A percentile compares a stretch with the other conserved stretches of the same genome.
Evolutionary conservation across 2,113 vertebrate genomes (phyloP).

Genomic region (Toxotes jaculatrix): DNA sequence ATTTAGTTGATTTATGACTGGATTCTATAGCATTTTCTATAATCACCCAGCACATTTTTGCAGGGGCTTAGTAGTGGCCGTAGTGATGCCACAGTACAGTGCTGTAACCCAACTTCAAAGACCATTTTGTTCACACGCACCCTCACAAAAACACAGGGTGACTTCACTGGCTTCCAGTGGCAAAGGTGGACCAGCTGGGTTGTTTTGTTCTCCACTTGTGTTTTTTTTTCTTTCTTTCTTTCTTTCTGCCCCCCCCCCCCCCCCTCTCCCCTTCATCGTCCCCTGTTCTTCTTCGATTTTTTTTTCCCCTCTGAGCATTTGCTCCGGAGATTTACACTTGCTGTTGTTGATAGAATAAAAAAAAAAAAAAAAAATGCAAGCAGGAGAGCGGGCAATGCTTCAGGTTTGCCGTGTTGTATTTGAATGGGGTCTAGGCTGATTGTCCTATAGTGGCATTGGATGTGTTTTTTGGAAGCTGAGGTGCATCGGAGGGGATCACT

Average conservation of each 20-base stretch:
- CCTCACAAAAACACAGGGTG: slow-evolving; percentile 79
- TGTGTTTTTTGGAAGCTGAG: slow-evolving; percentile 83
- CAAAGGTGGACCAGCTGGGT: slow-evolving; percentile 84
- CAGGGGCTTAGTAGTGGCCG: slow-evolving; percentile 83
- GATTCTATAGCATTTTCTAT: slow-evolving; percentile 82
- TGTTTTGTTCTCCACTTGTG: slow-evolving; percentile 78
- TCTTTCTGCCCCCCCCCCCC: slow-evolving; percentile 37
- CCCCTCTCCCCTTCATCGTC: slow-evolving; percentile 58
- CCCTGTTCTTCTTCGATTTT: slow-evolving; percentile 56
- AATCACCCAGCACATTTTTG: slow-evolving; percentile 84
- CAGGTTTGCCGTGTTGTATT: slow-evolving; percentile 74
- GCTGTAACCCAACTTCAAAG: slow-evolving; percentile 85
- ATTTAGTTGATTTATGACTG: slow-evolving; percentile 83
- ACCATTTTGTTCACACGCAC: slow-evolving; percentile 81
- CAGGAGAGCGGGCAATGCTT: slow-evolving; percentile 50
- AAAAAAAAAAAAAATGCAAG: slow-evolving; percentile 37
- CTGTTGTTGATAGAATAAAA: slow-evolving; percentile 59
- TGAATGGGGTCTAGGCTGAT: slow-evolving; percentile 68
- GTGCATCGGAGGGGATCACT: slow-evolving; percentile 82
- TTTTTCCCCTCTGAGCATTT: slow-evolving; percentile 54
- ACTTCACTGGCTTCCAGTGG: slow-evolving; percentile 80
- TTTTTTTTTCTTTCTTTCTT: slow-evolving; percentile 38
- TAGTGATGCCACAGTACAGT: slow-evolving; percentile 84
- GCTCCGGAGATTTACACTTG: slow-evolving; percentile 78
- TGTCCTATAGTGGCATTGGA: slow-evolving; percentile 76